Evolutionary conservation across 1,140 invertebrate genomes (phyloP), one percentile per base, ranked within the genome.

Genomic region (Pogonus chalceus): DNA sequence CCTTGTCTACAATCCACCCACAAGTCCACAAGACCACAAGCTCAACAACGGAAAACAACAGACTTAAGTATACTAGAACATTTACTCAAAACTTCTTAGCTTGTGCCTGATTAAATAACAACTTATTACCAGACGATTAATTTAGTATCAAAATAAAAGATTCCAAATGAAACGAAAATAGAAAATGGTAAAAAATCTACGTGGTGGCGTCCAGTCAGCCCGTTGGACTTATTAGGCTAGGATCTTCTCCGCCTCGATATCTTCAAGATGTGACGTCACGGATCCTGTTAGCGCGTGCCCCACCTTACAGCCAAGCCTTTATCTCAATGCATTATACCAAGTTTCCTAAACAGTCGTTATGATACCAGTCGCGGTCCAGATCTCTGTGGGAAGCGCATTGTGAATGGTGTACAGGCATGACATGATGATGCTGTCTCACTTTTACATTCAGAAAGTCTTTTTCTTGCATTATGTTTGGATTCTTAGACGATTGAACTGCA

Each of bases 341-440:
- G 60, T 61, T 61, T 61, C 60, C 60, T 59, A 61, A 61, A 61
- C 58, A 61, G 60, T 61, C 60, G 56, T 52, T 59, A 59, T 61
- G 57, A 56, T 61, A 59, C 58, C 54, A 61, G 52, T 59, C 55
- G 59, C 58, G 56, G 58, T 52, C 53, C 54, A 52, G 55, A 57
- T 43, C 48, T 58, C 58, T 53, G 58, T 59, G 56, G 58, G 58
- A 57, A 56, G 60, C 47, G 52, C 55, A 59, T 61, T 61, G 55
- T 61, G 56, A 61, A 61, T 61, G 60, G 60, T 57, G 55, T 43
- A 43, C 37, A 43, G 37, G 37, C 37, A 43, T 43, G 37, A 43
- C 37, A 43, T 43, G 37, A 12, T 43, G 26, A 7, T 7, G 4
- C 26, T 31, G 26, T 31, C 26, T 31, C 26, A 7, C 26, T 31